Evolutionary conservation across 2,113 vertebrate species (phyloP), one percentile per base, ranked within the genome.

Genomic region (Ceyx melanurus): DNA sequence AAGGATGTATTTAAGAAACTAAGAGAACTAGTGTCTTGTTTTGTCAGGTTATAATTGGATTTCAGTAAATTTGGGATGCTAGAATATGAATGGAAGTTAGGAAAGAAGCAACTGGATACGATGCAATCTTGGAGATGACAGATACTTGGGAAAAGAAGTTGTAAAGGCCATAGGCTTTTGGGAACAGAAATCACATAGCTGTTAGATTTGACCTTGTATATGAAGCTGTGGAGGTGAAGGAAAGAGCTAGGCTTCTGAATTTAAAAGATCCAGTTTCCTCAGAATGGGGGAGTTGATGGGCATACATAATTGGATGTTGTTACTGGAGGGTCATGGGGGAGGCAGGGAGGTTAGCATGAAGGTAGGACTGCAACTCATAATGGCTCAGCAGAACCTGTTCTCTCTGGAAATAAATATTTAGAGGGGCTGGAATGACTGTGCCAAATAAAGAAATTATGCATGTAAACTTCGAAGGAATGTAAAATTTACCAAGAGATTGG

Each of bases 261-360:
- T 89, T 93, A 92, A 95, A 96, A 88, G 29, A 89, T 48, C 18
- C 37, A 71, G 5, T 91, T 96, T 93, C 51, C 45, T 45, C 35
- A 74, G 72, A 73, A 92, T 71, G 67, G 82, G 82, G 72, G 67
- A 82, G 68, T 53, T 91, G 95, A 93, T 80, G 64, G 82, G 78
- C 78, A 71, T 58, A 45, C 50, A 53, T 96, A 96, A 96, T 96
- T 96, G 96, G 84, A n/a, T 85, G 71, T 82, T 92, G 72, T 68
- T 82, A 3, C 71, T 74, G 60, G 13, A 66, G 60, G 89, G 92
- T 92, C 89, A 67, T 14, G 28, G 31, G 60, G 40, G 64, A 92
- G 81, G 78, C 5, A 28, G 87, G 64, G 57, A 92, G 91, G 87
- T 85, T 81, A 93, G 67, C 15, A 10, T 8, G 54, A 85, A 92